These are phyloP conservation scores for Serilophus lunatus DNA, from an alignment of 2,113 vertebrate genomes.

Conservation along the genomic window DNA sequence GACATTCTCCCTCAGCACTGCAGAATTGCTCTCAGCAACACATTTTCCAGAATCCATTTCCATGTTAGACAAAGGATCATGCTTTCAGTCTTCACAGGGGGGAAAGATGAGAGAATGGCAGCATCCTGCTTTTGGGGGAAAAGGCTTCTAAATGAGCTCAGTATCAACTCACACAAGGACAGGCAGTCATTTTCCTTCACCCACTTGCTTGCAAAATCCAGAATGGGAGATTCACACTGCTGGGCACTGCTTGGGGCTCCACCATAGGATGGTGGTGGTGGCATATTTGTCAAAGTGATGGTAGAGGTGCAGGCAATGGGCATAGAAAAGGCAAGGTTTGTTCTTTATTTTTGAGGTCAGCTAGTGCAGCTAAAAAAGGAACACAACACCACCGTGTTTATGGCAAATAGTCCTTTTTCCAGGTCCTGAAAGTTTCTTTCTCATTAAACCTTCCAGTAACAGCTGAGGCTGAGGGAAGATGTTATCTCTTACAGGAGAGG, in stretches of 20 bases:
- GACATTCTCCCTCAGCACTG: not conserved
- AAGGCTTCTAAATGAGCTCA: not conserved
- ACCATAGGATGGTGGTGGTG: not conserved
- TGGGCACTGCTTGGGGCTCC: not conserved
- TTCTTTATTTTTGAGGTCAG: not conserved
- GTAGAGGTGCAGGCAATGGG: not conserved
- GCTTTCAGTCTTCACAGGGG: not conserved
- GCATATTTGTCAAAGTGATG: not conserved
- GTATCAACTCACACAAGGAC: not conserved
- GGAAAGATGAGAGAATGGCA: not conserved
- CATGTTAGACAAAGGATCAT: not conserved
- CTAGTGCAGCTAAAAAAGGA: not conserved
- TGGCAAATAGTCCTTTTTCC: not conserved
- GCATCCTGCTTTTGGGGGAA: not conserved
- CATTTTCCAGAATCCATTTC: constrained; percentile 1
- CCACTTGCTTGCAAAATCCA: not conserved
- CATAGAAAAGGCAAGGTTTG: not conserved
- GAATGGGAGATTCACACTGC: not conserved
- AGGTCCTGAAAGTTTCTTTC: not conserved
- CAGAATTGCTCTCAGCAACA: not conserved
- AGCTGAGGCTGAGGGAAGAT: not conserved
- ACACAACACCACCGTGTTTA: not conserved
- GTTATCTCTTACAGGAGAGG: not conserved
- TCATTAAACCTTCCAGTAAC: not conserved
- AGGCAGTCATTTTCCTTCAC: not conserved